Percentiles rank a stretch among this genome's conserved stretches.
phyloP scores from a whole-genome alignment of 1,140 invertebrate genomes.

The Lepidurus arcticus region DNA sequence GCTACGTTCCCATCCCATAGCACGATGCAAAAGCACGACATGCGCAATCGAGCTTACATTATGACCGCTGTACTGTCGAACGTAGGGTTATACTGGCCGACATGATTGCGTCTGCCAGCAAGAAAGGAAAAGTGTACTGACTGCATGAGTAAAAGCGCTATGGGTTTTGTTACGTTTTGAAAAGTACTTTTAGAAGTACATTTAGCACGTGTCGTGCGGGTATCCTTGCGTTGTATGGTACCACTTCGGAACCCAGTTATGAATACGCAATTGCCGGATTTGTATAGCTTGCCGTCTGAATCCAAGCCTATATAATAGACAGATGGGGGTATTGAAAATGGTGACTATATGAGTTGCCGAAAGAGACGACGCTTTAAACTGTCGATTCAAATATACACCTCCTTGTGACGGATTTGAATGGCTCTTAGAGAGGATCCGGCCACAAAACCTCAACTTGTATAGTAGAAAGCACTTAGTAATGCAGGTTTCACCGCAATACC shows the following conservation, averaged over 20 bases:
- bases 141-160: no score
- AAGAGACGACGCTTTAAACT: not conserved
- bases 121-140: no score
- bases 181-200: no score
- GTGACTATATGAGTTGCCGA: not conserved
- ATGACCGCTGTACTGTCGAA: not conserved
- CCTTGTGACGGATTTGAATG: not conserved
- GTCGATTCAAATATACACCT: not conserved
- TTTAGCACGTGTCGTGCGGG: not conserved
- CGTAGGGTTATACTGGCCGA: no score
- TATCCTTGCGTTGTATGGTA: not conserved
- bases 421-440: not conserved
- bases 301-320: not conserved
- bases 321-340: not conserved
- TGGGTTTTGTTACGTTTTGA: no score
- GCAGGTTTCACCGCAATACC: slow-evolving; percentile 9
- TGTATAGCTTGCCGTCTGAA: not conserved
- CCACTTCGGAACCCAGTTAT: not conserved
- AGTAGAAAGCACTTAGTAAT: slow-evolving; percentile 1
- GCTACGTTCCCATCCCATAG: not conserved
- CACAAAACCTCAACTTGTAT: slow-evolving; percentile 1
- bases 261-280: not conserved
- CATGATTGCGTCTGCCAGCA: no score
- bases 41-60: not conserved
- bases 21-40: not conserved